Percentiles rank a stretch among this genome's conserved stretches.
Conservation (phyloP, 2,797 vertebrate genomes). For the Enteromius radiatus region DNA sequence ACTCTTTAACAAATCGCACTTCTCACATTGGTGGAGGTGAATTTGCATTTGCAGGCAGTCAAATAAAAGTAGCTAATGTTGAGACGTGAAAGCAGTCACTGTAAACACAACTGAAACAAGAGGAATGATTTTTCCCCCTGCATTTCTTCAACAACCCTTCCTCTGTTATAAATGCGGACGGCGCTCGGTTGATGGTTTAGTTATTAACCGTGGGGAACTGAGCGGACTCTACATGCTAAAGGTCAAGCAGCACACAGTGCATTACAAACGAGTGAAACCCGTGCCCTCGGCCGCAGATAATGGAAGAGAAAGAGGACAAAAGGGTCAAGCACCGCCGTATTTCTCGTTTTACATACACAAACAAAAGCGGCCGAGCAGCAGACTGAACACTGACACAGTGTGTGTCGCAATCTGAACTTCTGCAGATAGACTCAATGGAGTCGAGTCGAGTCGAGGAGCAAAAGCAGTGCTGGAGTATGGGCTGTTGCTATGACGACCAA, state of each 20-base stretch:
- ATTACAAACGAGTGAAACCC: constrained; percentile 2
- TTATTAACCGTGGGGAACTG: constrained; percentile 2
- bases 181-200: constrained; percentile 11
- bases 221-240: background rate
- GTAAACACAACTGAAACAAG: background rate
- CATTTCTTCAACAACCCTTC: background rate
- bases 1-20: background rate
- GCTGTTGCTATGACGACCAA: constrained; percentile 19
- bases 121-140: background rate
- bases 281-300: background rate
- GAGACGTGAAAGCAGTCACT: background rate
- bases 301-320: background rate
- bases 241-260: constrained; percentile 2
- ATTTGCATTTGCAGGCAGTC: constrained; percentile 21
- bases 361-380: background rate
- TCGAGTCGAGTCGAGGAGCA: background rate
- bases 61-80: constrained; percentile 3
- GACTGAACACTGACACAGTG: background rate
- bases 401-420: background rate
- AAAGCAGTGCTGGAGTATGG: background rate
- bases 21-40: background rate
- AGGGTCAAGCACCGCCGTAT: background rate
- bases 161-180: background rate
- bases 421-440: background rate
- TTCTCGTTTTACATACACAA: constrained; percentile 9